These are phyloP conservation scores for Pseudochirops cupreus DNA, from an alignment of 2,797 vertebrate genomes.

Conservation along the genomic window DNA sequence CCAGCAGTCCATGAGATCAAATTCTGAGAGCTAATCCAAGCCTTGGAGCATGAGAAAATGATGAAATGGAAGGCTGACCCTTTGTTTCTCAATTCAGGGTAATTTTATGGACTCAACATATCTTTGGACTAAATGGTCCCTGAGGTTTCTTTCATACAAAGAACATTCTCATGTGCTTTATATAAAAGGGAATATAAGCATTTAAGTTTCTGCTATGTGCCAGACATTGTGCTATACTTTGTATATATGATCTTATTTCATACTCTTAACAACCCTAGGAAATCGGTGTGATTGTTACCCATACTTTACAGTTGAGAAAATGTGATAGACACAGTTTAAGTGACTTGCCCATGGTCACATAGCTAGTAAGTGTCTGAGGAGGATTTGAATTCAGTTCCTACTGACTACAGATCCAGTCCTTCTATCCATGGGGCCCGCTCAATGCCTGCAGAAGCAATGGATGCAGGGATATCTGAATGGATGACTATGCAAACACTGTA, in stretches of 20 bases:
- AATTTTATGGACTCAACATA: not conserved
- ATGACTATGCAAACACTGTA: not conserved
- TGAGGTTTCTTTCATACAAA: not conserved
- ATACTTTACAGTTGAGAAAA: not conserved
- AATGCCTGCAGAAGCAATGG: fast-evolving
- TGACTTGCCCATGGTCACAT: not conserved
- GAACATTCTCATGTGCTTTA: not conserved
- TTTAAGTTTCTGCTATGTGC: not conserved
- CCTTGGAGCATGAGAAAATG: not conserved
- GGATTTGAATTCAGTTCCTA: not conserved
- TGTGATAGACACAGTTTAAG: not conserved
- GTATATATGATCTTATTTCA: not conserved
- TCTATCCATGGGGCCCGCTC: not conserved
- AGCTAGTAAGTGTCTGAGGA: not conserved
- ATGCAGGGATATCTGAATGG: not conserved
- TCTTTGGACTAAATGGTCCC: not conserved
- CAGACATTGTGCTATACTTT: not conserved
- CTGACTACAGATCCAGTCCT: not conserved
- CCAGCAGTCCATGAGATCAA: not conserved
- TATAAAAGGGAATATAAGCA: not conserved
- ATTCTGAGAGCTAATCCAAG: not conserved
- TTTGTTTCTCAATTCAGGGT: not conserved
- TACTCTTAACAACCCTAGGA: not conserved
- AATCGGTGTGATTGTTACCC: not conserved
- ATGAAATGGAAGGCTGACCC: not conserved